Conservation (phyloP, 37 sponge, comb jelly and placozoan genomes). For the Mnemiopsis leidyi region DNA sequence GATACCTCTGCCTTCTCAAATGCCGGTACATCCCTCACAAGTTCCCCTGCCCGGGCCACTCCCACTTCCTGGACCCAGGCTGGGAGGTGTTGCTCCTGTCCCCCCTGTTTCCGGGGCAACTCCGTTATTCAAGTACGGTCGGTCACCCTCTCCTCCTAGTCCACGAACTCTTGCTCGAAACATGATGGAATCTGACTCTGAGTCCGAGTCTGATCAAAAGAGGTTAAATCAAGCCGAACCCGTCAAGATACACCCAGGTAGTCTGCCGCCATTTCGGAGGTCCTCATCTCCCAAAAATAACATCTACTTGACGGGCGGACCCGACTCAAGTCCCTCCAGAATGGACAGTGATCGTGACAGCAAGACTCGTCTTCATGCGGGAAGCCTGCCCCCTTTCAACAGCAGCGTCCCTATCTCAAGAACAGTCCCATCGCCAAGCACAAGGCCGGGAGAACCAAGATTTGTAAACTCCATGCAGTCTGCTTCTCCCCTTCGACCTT, state of each 20-base stretch:
- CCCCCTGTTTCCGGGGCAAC: background rate
- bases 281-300: background rate
- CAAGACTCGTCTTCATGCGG: background rate
- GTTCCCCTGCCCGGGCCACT: background rate
- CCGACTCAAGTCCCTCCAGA: background rate
- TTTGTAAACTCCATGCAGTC: background rate
- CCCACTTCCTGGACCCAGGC: background rate
- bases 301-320: background rate
- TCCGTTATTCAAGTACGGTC: background rate
- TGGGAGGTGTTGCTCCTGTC: background rate
- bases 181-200: background rate
- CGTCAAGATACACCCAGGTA: background rate
- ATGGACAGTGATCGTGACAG: background rate
- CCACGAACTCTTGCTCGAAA: background rate
- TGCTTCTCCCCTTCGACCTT: background rate
- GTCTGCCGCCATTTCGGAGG: background rate
- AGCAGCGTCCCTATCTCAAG: background rate
- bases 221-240: background rate
- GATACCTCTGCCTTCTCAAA: background rate
- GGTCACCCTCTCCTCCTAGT: constrained; percentile 1
- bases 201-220: background rate
- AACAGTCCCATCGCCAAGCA: background rate
- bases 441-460: background rate
- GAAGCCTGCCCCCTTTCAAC: constrained; percentile 23
- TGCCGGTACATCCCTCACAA: background rate